These are phyloP conservation scores for Pheosia gnoma DNA, from an alignment of 2,888 invertebrate species.

Conservation along the genomic window DNA sequence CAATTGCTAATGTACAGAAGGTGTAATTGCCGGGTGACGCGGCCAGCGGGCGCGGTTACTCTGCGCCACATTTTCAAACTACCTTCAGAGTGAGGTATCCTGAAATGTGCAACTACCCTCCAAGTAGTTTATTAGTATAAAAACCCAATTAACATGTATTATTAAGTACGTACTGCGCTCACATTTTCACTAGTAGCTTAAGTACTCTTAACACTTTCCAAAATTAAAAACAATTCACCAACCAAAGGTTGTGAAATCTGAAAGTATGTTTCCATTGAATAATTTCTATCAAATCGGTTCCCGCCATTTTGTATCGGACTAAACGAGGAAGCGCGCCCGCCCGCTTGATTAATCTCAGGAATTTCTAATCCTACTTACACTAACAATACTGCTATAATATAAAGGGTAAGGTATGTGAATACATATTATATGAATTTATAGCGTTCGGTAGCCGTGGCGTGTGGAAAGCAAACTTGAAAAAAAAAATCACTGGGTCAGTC, in stretches of 20 bases:
- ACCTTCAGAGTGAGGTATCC: neutral
- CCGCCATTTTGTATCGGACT: constrained; percentile 13
- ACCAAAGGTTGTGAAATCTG: no score
- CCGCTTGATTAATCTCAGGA: constrained; percentile 67
- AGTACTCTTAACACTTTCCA: no score
- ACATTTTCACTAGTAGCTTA: no score
- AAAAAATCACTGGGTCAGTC: neutral
- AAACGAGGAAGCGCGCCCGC: constrained; percentile 36
- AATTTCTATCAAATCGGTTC: neutral
- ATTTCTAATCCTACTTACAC: constrained; percentile 77
- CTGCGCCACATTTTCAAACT: neutral
- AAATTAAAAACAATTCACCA: no score
- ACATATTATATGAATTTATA: constrained; percentile 67
- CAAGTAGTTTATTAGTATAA: neutral
- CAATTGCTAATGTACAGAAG: constrained; percentile 78
- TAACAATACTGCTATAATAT: constrained; percentile 79
- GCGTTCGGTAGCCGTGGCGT: constrained; percentile 67
- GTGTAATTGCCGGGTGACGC: constrained; percentile 62
- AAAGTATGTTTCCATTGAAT: no score
- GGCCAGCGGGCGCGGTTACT: constrained; percentile 34
- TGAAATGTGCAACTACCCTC: neutral
- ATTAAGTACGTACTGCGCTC: neutral
- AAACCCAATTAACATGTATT: neutral
- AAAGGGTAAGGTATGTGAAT: constrained; percentile 70
- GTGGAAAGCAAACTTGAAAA: constrained; percentile 18